Conservation (phyloP, 2,113 vertebrate genomes). For the Paramisgurnus dabryanus region DNA sequence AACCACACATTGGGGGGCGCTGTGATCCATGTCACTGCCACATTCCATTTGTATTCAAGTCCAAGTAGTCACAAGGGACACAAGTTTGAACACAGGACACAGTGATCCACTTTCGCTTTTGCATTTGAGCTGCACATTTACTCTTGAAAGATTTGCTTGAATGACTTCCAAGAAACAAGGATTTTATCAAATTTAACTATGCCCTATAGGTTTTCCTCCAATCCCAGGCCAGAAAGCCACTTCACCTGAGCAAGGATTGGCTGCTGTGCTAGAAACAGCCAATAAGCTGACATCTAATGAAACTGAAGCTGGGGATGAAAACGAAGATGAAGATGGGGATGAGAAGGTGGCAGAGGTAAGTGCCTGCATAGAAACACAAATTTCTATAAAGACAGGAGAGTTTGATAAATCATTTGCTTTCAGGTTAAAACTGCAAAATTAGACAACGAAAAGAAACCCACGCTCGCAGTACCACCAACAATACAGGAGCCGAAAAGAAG, state of each 20-base stretch:
- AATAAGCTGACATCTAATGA: conserved; percentile 77
- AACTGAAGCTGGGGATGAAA: conserved; percentile 68
- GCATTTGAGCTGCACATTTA: neutral
- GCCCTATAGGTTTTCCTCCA: conserved; percentile 86
- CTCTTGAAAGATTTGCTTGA: neutral
- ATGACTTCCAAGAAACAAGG: neutral
- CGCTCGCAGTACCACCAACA: conserved; percentile 53
- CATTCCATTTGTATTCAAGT: too few relatives aligned
- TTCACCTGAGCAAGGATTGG: conserved; percentile 70
- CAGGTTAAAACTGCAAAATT: conserved; percentile 54
- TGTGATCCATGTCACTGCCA: too few relatives aligned
- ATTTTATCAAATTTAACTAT: neutral
- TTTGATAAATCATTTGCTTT: conserved; percentile 5
- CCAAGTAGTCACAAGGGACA: too few relatives aligned
- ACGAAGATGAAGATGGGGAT: conserved; percentile 70
- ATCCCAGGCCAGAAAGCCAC: conserved; percentile 83
- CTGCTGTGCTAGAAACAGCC: conserved; percentile 81
- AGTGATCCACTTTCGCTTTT: too few relatives aligned
- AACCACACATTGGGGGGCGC: too few relatives aligned
- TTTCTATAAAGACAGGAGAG: neutral
- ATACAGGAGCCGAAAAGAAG: conserved; percentile 52
- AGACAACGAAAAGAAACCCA: conserved; percentile 61
- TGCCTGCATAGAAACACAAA: neutral
- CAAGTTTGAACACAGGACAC: too few relatives aligned
- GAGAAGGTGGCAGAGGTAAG: conserved; percentile 61